phyloP scores from a whole-genome alignment of 1,140 invertebrate genomes.

The Meloidogyne hapla region DNA sequence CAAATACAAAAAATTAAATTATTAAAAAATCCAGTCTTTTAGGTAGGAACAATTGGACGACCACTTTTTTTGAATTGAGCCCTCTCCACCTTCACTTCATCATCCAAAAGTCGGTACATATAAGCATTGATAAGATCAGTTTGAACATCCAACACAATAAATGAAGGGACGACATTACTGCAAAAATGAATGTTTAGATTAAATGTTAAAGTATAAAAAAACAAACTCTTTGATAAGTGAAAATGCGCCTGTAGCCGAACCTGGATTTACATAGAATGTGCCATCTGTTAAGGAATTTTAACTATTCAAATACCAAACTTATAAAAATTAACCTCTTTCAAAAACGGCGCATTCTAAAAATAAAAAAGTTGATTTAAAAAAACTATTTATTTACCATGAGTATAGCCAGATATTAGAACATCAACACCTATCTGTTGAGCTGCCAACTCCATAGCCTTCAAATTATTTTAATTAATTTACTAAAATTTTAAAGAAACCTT shows the following conservation, averaged over 20 bases:
- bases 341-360: conserved; percentile 91
- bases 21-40: too few relatives aligned
- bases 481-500: conserved; percentile 31
- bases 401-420: conserved; percentile 96
- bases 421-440: conserved; percentile 97
- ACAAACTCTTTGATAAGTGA: conserved; percentile 44
- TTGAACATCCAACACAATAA: conserved; percentile 98
- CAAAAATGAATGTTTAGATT: conserved; percentile 65
- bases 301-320: neutral
- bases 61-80: neutral
- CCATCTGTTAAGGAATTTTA: conserved; percentile 71
- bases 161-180: conserved; percentile 87
- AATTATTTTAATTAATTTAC: conserved; percentile 15
- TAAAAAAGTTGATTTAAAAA: neutral
- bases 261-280: conserved; percentile 98
- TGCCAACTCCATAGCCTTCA: conserved; percentile 75
- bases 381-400: conserved; percentile 72
- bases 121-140: conserved; percentile 95
- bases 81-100: conserved; percentile 84
- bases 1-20: too few relatives aligned
- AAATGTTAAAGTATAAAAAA: neutral
- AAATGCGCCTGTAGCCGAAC: conserved; percentile 95
- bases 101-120: conserved; percentile 92
- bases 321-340: conserved; percentile 72
- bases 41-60: neutral